Base-by-base conservation (phyloP, 2,797 vertebrate genomes). In the Austrolebias charrua region DNA sequence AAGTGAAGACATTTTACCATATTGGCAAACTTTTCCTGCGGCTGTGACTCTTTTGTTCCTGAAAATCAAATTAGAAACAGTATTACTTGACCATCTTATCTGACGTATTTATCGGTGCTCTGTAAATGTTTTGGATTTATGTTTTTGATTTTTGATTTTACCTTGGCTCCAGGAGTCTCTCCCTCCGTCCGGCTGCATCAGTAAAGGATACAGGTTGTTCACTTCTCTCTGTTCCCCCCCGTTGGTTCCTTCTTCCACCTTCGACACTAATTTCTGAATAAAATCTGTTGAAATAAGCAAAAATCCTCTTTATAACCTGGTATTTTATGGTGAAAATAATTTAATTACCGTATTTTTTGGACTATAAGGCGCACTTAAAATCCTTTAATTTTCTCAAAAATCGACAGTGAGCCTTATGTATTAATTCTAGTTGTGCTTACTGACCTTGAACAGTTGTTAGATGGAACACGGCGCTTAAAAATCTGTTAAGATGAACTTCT, bases 251-350 rank as follows among this genome's bases (percentile, higher is more conserved):
- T 88, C 89, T 33, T 90, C 90, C 12, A 91, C 87, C 54, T 93
- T 91, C 60, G 87, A 88, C 58, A 91, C 86, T 64, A 93, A 78
- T 67, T 91, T 92, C 76, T 93, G 90, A 63, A 93, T 81, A 10
- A 93, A 86, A 49, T 93, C 93, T 94, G 84, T 40, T 18, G 19
- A 63, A 16, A 78, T 42, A 55, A 64, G 67, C 71, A 7, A 72
- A 14, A 29, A 55, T 12, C 18, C 46, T 18, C 43, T 45, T 7
- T 20, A 12, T 16, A 44, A 38, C 28, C 12, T 2, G 0, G 1
- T 0, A 0, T 48, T 33, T 24, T 31, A 31, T 11, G 20, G 57
- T 20, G 38, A 38, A 31, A 7, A 8, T 5, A 10, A 57, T 48
- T 13, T 11, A 11, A 12, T 40, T 12, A 40, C 4, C 24, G 1